A percentile compares a stretch with the other conserved stretches of the same genome.
phyloP scores from a whole-genome alignment of 2,888 invertebrate species.

The Cynaeus angustus region DNA sequence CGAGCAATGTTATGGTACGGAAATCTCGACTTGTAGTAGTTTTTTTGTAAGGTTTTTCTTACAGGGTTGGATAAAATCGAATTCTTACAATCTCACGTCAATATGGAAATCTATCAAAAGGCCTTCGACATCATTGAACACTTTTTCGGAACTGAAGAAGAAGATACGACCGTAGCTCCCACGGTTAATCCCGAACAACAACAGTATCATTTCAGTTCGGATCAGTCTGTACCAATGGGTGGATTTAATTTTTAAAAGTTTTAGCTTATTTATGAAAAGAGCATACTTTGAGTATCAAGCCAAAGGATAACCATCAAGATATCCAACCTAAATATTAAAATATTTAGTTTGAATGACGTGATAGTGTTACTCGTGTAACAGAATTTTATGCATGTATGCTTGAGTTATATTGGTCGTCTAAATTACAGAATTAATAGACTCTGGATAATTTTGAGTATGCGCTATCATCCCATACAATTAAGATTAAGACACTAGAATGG shows the following conservation, averaged over 20 bases:
- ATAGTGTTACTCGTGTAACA: constrained; percentile 45
- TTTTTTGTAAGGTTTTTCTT: constrained; percentile 50
- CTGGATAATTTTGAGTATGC: no score
- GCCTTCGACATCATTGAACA: constrained; percentile 97
- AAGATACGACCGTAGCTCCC: constrained; percentile 86
- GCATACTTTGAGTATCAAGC: constrained; percentile 34
- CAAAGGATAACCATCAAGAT: constrained; percentile 33
- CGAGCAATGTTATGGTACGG: constrained; percentile 93
- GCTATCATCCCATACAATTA: no score
- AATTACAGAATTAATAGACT: no score
- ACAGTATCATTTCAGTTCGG: constrained; percentile 83
- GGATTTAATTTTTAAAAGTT: constrained; percentile 84
- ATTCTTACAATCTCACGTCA: constrained; percentile 97
- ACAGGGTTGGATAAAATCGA: constrained; percentile 97
- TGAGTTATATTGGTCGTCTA: not conserved
- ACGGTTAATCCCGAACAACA: constrained; percentile 81
- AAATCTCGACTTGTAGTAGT: not conserved
- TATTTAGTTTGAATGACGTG: constrained; percentile 41
- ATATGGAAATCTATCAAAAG: constrained; percentile 97
- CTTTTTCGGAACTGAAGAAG: constrained; percentile 95
- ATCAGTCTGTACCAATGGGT: constrained; percentile 84
- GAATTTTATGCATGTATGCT: constrained; percentile 59
- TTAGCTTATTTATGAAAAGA: constrained; percentile 41
- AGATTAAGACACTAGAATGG: no score
- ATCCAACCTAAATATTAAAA: constrained; percentile 23